Evolutionary conservation across 2,113 vertebrate genomes (phyloP).

Genomic region (Caranx melampygus): DNA sequence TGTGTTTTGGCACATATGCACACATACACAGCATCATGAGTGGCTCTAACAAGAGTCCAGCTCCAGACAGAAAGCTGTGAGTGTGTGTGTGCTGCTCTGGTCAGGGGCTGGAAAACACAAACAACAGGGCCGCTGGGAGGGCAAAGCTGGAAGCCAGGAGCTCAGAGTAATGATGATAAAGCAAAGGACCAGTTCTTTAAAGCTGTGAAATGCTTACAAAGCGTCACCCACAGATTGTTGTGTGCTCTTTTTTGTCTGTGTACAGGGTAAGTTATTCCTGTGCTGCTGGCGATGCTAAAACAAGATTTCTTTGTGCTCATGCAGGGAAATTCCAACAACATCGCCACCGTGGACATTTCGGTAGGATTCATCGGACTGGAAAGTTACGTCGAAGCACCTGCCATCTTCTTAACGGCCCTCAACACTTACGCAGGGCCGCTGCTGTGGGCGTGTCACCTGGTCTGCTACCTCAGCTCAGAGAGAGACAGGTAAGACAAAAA

Average conservation of each 20-base stretch:
- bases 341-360: slow-evolving; percentile 93
- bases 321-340: slow-evolving; percentile 98
- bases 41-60: slow-evolving; percentile 23
- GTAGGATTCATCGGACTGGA: slow-evolving; percentile 95
- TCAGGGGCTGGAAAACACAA: slow-evolving; percentile 48
- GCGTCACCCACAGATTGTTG: slow-evolving; percentile 26
- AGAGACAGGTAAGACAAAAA: slow-evolving; percentile 83
- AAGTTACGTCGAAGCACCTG: slow-evolving; percentile 89
- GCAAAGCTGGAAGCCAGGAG: slow-evolving; percentile 19
- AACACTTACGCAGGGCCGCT: slow-evolving; percentile 91
- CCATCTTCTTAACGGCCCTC: slow-evolving; percentile 90
- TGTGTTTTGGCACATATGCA: neutral
- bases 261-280: slow-evolving; percentile 3
- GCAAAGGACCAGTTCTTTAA: slow-evolving; percentile 26
- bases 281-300: slow-evolving; percentile 9
- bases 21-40: neutral
- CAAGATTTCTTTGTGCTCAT: slow-evolving; percentile 56
- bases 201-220: slow-evolving; percentile 39
- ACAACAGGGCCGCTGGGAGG: slow-evolving; percentile 53
- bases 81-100: neutral
- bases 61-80: slow-evolving; percentile 6
- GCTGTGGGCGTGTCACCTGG: slow-evolving; percentile 93
- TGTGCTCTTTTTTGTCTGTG: slow-evolving; percentile 27
- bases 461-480: slow-evolving; percentile 91
- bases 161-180: slow-evolving; percentile 58